Conservation (phyloP, 2,113 vertebrate species). For the Orcinus orca region DNA sequence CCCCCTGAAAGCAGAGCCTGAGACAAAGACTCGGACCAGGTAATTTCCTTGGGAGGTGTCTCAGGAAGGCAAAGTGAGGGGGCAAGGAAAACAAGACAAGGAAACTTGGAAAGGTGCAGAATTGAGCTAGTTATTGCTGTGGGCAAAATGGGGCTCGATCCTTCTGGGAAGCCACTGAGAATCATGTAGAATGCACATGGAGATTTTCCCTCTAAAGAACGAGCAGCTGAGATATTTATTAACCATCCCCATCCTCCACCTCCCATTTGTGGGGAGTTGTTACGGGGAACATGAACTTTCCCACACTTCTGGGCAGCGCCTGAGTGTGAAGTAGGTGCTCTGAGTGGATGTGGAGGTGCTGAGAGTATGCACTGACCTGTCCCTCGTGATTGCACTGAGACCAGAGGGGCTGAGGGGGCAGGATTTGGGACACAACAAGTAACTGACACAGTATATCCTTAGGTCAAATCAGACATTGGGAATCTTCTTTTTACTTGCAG, state of each 20-base stretch:
- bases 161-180: not conserved
- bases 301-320: rapidly evolving
- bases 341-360: not conserved
- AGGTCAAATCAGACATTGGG: not conserved
- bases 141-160: not conserved
- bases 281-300: not conserved
- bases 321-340: not conserved
- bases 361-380: rapidly evolving
- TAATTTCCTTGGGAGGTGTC: not conserved
- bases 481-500: not conserved
- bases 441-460: not conserved
- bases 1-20: not conserved
- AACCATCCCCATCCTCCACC: not conserved
- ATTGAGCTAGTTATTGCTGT: not conserved
- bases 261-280: not conserved
- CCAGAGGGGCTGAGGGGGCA: not conserved
- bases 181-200: not conserved
- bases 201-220: not conserved
- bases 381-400: not conserved
- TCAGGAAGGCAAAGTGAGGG: not conserved
- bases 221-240: not conserved
- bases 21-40: not conserved
- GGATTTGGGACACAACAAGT: rapidly evolving
- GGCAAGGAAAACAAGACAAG: not conserved
- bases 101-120: not conserved